Conservation (phyloP, 2,888 invertebrate species). For the Operophtera brumata region DNA sequence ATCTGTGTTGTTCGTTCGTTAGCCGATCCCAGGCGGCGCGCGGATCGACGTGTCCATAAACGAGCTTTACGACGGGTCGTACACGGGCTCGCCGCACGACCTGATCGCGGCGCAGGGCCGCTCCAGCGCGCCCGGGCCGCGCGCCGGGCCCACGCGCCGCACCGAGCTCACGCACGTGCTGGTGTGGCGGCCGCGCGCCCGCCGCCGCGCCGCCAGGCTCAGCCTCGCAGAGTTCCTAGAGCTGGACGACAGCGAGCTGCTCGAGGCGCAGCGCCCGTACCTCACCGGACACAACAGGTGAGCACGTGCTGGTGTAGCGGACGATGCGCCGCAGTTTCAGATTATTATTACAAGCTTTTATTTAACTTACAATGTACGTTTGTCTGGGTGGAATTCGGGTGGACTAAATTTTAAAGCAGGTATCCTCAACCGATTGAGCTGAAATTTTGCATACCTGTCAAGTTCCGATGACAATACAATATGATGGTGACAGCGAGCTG, state of each 20-base stretch:
- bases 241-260: constrained; percentile 88
- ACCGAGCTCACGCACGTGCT: constrained; percentile 89
- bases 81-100: constrained; percentile 95
- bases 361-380: too few relatives aligned
- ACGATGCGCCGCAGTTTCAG: too few relatives aligned
- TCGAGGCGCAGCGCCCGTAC: constrained; percentile 91
- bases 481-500: too few relatives aligned
- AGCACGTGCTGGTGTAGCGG: background rate
- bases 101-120: constrained; percentile 89
- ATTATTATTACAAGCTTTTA: too few relatives aligned
- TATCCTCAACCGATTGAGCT: too few relatives aligned
- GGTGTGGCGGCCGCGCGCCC: constrained; percentile 84
- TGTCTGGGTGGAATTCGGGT: too few relatives aligned
- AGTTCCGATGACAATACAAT: too few relatives aligned
- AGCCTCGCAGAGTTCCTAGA: constrained; percentile 94
- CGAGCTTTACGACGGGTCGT: constrained; percentile 96
- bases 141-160: constrained; percentile 89
- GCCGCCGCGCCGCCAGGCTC: constrained; percentile 82
- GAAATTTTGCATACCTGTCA: too few relatives aligned
- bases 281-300: constrained; percentile 94
- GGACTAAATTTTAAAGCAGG: too few relatives aligned
- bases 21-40: constrained; percentile 89
- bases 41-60: constrained; percentile 97
- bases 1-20: constrained; percentile 13
- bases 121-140: constrained; percentile 83